A percentile compares a stretch with the other conserved stretches of the same genome.
Evolutionary conservation across 2,113 vertebrate genomes (phyloP).

Genomic region (Menidia beryllina): DNA sequence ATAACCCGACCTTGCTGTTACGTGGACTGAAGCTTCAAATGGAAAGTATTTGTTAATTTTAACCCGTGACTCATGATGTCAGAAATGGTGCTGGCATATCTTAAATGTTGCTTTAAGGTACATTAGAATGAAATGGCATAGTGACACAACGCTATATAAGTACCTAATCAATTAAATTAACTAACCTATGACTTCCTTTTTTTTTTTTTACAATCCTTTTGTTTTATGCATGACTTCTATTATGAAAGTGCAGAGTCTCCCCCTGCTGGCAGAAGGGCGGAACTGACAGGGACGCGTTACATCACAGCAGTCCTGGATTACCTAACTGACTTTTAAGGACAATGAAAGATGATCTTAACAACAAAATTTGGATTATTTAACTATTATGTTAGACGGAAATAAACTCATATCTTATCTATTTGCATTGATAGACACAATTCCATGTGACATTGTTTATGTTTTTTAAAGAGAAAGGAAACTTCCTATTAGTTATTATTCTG

Average conservation of each 20-base stretch:
- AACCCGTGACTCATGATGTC: not conserved
- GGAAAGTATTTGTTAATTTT: not conserved
- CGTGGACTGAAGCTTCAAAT: not conserved
- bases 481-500: too few species aligned
- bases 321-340: constrained; percentile 50
- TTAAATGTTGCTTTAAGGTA: not conserved
- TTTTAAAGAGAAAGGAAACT: not conserved
- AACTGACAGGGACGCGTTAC: constrained; percentile 56
- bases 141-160: not conserved
- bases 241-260: constrained; percentile 14
- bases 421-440: not conserved
- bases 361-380: not conserved
- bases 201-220: not conserved
- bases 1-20: constrained; percentile 1
- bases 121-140: not conserved
- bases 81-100: not conserved
- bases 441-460: too few species aligned
- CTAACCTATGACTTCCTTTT: not conserved
- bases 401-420: rapidly evolving
- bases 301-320: constrained; percentile 59
- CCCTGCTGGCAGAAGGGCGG: constrained; percentile 32
- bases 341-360: constrained; percentile 4
- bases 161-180: not conserved
- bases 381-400: not conserved
- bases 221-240: not conserved